Percentiles rank a stretch among this genome's conserved stretches.
phyloP scores from a whole-genome alignment of 1,140 invertebrate genomes.

The Teleopsis dalmanni region DNA sequence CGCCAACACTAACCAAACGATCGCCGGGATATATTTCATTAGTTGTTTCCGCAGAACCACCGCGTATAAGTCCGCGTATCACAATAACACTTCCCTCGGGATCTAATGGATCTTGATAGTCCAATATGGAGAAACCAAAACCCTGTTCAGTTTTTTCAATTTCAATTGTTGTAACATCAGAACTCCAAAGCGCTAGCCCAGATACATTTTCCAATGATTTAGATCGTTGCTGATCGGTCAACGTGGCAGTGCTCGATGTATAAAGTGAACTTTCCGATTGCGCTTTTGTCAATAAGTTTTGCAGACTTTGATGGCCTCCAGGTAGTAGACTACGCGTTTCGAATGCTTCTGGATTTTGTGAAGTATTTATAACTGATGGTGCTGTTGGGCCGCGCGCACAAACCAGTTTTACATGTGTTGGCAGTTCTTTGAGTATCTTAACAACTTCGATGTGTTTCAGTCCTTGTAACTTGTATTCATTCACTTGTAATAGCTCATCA shows the following conservation, averaged over 20 bases:
- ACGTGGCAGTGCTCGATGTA: slow-evolving; percentile 61
- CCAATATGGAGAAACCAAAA: slow-evolving; percentile 89
- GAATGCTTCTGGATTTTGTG: slow-evolving; percentile 68
- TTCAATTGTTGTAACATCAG: slow-evolving; percentile 78
- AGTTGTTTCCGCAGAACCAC: slow-evolving; percentile 80
- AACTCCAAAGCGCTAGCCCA: slow-evolving; percentile 87
- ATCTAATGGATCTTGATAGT: slow-evolving; percentile 88
- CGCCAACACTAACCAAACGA: slow-evolving; percentile 81
- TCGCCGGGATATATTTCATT: slow-evolving; percentile 87
- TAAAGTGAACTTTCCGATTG: slow-evolving; percentile 80
- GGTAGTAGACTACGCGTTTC: slow-evolving; percentile 69
- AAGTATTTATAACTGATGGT: slow-evolving; percentile 61
- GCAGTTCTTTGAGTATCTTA: slow-evolving; percentile 79
- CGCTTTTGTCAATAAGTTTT: slow-evolving; percentile 67
- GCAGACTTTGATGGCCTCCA: slow-evolving; percentile 61
- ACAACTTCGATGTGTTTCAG: slow-evolving; percentile 85
- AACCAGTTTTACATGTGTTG: slow-evolving; percentile 72
- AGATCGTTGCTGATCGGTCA: slow-evolving; percentile 57
- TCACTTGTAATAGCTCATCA: slow-evolving; percentile 86
- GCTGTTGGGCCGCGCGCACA: slow-evolving; percentile 62
- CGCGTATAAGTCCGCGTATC: slow-evolving; percentile 85
- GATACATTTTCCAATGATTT: slow-evolving; percentile 87
- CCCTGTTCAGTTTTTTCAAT: slow-evolving; percentile 83
- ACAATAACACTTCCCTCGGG: slow-evolving; percentile 87
- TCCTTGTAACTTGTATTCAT: slow-evolving; percentile 77